phyloP scores from a whole-genome alignment of 2,888 invertebrate species.

The Sclerodermus sp. region DNA sequence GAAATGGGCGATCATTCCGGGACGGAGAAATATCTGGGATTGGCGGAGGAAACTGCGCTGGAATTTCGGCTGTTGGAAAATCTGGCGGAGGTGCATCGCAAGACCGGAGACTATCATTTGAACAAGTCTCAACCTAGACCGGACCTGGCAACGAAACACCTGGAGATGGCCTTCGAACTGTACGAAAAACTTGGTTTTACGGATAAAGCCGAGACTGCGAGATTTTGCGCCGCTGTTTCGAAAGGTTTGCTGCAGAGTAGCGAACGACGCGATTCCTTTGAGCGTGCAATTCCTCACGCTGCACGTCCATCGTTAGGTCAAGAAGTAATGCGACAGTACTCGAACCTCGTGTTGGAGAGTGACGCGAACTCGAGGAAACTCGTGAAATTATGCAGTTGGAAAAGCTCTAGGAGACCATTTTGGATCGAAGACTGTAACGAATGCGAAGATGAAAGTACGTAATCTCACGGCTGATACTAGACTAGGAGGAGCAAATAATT shows the following conservation, averaged over 20 bases:
- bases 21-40: slow-evolving; percentile 32
- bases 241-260: too few relatives aligned
- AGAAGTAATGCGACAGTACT: slow-evolving; percentile 60
- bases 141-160: slow-evolving; percentile 32
- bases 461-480: too few relatives aligned
- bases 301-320: slow-evolving; percentile 53
- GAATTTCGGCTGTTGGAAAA: slow-evolving; percentile 26
- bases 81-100: slow-evolving; percentile 41
- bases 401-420: slow-evolving; percentile 57
- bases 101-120: slow-evolving; percentile 40
- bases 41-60: slow-evolving; percentile 28
- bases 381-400: slow-evolving; percentile 60
- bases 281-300: background rate
- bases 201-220: slow-evolving; percentile 33
- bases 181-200: slow-evolving; percentile 26
- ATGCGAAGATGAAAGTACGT: too few relatives aligned
- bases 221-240: slow-evolving; percentile 39
- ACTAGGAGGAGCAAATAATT: too few relatives aligned
- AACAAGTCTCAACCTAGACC: slow-evolving; percentile 27
- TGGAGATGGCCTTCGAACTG: slow-evolving; percentile 32
- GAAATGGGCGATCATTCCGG: slow-evolving; percentile 27
- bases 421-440: too few relatives aligned
- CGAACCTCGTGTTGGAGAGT: slow-evolving; percentile 55
- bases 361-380: slow-evolving; percentile 50
- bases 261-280: too few relatives aligned